Evolutionary conservation across 2,797 vertebrate species (phyloP), one percentile per base, ranked within the genome.

Genomic region (Thunnus albacares): DNA sequence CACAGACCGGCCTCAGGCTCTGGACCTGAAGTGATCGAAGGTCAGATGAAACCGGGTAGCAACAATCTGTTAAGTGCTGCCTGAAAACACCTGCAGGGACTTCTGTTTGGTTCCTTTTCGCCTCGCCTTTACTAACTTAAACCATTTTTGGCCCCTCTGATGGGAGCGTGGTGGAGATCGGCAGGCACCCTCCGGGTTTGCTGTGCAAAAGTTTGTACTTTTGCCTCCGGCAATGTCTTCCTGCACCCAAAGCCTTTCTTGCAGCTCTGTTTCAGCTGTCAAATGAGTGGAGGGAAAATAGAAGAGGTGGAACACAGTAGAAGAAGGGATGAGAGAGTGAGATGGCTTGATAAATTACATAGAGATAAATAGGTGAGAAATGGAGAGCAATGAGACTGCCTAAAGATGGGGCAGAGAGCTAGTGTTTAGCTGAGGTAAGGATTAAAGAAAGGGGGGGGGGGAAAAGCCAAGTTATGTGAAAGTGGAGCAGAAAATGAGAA

Each of bases 41-140:
- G 69, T 81, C 62, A 56, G 56, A 75, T 79, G 35, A 72, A 73
- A 75, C 45, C 6, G 2, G 57, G 26, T 59, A 56, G n/a, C 24
- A 77, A 41, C 56, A 67, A 35, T 81, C 67, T 75, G 2, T 51
- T 59, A 22, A 62, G 18, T 17, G 14, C 20, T 67, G 72, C 18
- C 56, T 63, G 56, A 63, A 82, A 87, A 73, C 67, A 63, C n/a
- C 28, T 14, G 67, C 55, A 66, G 80, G 71, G 80, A 47, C 17
- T n/a, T 47, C 33, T 49, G 5, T 52, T 63, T 9, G 53, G 68
- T 52, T 56, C 2, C 10, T 4, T 41, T 24, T 1, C 0, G 9
- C 20, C n/a, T 8, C 35, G 11, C 45, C 41, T 77, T 26, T 65
- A 10, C 20, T 1, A 9, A 18, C 51, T 70, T 38, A 10, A 58